Evolutionary conservation across 2,888 invertebrate species (phyloP).

Genomic region (Coenonympha arcania): DNA sequence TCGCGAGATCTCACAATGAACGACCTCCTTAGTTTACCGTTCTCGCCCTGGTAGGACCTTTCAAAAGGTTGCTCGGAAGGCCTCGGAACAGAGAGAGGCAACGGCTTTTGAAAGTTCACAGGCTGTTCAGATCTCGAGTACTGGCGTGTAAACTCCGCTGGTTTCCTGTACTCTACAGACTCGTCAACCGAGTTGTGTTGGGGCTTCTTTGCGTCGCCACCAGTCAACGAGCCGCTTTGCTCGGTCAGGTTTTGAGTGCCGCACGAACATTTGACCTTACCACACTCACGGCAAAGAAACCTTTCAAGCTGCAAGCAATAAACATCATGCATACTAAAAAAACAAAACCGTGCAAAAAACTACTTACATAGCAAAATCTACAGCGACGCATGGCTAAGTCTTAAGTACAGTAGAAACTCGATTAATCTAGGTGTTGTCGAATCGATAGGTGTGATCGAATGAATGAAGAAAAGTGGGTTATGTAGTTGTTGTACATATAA

Average conservation of each 20-base stretch:
- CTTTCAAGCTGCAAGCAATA: slow-evolving; percentile 81
- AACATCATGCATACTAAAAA: slow-evolving; percentile 73
- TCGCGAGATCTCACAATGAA: slow-evolving; percentile 65
- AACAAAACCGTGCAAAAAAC: slow-evolving; percentile 49
- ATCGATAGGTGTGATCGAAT: too few species aligned
- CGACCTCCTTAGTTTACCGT: slow-evolving; percentile 60
- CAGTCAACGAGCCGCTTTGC: slow-evolving; percentile 31
- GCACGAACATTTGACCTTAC: slow-evolving; percentile 79
- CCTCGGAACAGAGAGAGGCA: slow-evolving; percentile 36
- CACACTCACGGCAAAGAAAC: slow-evolving; percentile 81
- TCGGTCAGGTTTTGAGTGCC: slow-evolving; percentile 38
- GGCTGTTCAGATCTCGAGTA: slow-evolving; percentile 45
- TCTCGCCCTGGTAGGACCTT: slow-evolving; percentile 47
- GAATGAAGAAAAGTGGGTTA: too few species aligned
- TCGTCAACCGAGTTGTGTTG: slow-evolving; percentile 30
- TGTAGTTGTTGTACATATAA: too few species aligned
- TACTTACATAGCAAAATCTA: slow-evolving; percentile 28
- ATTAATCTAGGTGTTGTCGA: too few species aligned
- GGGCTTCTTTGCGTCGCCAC: slow-evolving; percentile 28
- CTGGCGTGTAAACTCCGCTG: slow-evolving; percentile 37
- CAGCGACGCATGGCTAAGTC: slow-evolving; percentile 11
- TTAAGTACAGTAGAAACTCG: too few species aligned
- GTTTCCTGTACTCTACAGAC: slow-evolving; percentile 48
- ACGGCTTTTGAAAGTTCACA: slow-evolving; percentile 31
- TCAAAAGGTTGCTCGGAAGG: slow-evolving; percentile 54